Evolutionary conservation across 2,113 vertebrate genomes (phyloP), one percentile per base, ranked within the genome.

Genomic region (Urocitellus parryii): DNA sequence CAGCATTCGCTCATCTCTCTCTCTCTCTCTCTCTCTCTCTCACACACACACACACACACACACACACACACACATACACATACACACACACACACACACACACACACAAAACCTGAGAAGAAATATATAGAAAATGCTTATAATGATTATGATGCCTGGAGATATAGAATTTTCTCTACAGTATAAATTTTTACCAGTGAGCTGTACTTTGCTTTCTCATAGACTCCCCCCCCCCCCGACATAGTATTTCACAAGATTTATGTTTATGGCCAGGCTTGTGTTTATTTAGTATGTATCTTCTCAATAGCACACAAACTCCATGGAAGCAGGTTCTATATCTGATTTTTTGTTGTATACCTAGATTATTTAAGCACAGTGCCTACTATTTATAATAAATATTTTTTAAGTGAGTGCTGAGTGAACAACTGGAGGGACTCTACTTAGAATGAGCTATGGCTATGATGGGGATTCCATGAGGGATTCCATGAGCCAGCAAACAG

Each of bases 111-210:
- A 27, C 4, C 37, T 79, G 42, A 22, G 87, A 93, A 27, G 65
- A 87, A 94, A 88, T 84, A 74, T 5, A 76, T 77, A 20, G 79
- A 56, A 92, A 77, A 24, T 89, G 20, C 81, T 95, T 74, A 77
- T 56, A 76, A 58, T 73, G 39, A 80, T 79, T 78, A 77, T 85
- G 29, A 73, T 85, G 34, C 73, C 17, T 83, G 37, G 17, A 48
- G 4, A 56, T 42, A 89, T 83, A 37, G 4, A 25, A 20, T 78
- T 86, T 89, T 91, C 68, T 91, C 42, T 90, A 42, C 1, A 39
- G 37, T 78, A 39, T 17, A 58, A 58, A 68, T 53, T 87, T 84
- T 83, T 32, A 76, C 45, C 56, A 90, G 29, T 45, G 13, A 73
- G 42, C 39, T 4, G 1, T 42, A 67, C n/a, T 85, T 95, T 70